Evolutionary conservation across 2,888 invertebrate genomes (phyloP).

Genomic region (Alviniconcha strummeri): DNA sequence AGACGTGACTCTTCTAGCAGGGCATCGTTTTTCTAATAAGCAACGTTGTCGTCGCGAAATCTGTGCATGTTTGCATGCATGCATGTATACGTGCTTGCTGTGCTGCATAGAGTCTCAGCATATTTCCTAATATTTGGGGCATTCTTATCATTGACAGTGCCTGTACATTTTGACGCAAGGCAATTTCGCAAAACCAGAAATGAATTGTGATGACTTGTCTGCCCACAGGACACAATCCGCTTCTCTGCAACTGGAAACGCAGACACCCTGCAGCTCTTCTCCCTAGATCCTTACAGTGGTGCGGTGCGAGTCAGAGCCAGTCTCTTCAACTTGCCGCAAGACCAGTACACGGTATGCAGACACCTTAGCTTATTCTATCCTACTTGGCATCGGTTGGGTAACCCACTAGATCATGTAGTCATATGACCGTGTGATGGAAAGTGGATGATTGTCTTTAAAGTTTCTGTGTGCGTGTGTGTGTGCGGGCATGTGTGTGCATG

Average conservation of each 20-base stretch:
- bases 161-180: too few relatives aligned
- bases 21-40: too few relatives aligned
- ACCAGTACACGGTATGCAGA: slow-evolving; percentile 41
- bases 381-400: too few relatives aligned
- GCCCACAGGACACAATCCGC: slow-evolving; percentile 51
- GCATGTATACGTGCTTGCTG: too few relatives aligned
- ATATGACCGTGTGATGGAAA: background rate
- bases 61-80: too few relatives aligned
- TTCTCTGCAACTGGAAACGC: slow-evolving; percentile 46
- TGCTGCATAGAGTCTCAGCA: too few relatives aligned
- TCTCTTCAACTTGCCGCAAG: slow-evolving; percentile 45
- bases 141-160: too few relatives aligned
- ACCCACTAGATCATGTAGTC: background rate
- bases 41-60: too few relatives aligned
- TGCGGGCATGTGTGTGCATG: background rate
- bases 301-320: slow-evolving; percentile 49
- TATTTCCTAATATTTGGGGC: too few relatives aligned
- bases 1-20: too few relatives aligned
- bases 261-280: slow-evolving; percentile 52
- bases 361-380: too few relatives aligned
- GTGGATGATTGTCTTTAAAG: background rate
- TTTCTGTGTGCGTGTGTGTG: background rate
- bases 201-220: background rate
- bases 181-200: too few relatives aligned
- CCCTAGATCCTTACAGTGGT: slow-evolving; percentile 53